Evolutionary conservation across 2,797 vertebrate genomes (phyloP), one percentile per base, ranked within the genome.

Genomic region (Linurgus olivaceus): DNA sequence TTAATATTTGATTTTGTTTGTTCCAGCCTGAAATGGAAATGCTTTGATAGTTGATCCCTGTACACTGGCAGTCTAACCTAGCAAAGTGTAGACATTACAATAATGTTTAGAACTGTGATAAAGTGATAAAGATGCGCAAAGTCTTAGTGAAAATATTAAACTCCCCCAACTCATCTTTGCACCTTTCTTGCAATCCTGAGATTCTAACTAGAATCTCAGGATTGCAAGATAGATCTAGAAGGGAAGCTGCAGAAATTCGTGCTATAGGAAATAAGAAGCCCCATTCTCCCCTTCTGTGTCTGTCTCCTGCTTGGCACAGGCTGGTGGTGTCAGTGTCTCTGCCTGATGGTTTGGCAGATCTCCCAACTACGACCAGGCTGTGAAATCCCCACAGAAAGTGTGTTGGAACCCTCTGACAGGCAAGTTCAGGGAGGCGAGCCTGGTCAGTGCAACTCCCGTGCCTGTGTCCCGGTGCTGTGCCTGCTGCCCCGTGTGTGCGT

Each of bases 111-210:
- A 50, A 17, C 29, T 14, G 29, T 52, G 33, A 37, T 13, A 17
- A 47, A 63, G 33, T 45, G 54, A 20, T 54, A 33, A 55, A 55
- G 54, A 55, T 0, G 1, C 0, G 0, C 21, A 61, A 28, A 70
- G 10, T 38, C 16, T 31, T 13, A 12, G 14, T 58, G 7, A 55
- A 38, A 81, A 63, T 2, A 31, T 15, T 23, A 9, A 35, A n/a
- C 20, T 61, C 26, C 8, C 38, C 3, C 6, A 14, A 4, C 9
- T 29, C 17, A 3, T 10, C 35, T 23, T 7, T 29, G 31, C 8
- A 12, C 7, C 8, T 65, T 38, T 42, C 33, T 33, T 10, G 33
- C 33, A 48, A 1, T 47, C 13, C 17, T 58, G 38, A 9, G 28
- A 3, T 33, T 50, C 28, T 18, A 19, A 11, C 13, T 42, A 42